phyloP scores from a whole-genome alignment of 2,888 invertebrate genomes.

The Acleris cristana region DNA sequence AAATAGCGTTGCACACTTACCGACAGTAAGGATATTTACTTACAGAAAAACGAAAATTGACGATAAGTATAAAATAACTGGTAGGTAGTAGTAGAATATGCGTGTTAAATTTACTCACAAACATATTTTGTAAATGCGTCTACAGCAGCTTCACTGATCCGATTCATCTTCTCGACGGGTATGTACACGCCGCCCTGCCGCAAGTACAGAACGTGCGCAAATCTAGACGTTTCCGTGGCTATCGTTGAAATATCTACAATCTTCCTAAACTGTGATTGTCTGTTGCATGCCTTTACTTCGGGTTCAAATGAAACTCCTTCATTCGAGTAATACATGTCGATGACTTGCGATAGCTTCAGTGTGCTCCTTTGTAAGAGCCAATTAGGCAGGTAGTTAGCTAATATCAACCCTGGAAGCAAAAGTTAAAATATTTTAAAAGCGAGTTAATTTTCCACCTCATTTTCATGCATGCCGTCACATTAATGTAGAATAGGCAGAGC shows the following conservation, averaged over 20 bases:
- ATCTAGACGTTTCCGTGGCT: constrained; percentile 67
- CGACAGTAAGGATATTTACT: too few relatives aligned
- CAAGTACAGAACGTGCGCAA: constrained; percentile 71
- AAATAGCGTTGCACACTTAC: too few relatives aligned
- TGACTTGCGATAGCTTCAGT: constrained; percentile 84
- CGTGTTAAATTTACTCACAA: constrained; percentile 62
- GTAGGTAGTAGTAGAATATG: too few relatives aligned
- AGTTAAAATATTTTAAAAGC: neutral
- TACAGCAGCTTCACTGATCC: constrained; percentile 74
- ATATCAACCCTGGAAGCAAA: constrained; percentile 78
- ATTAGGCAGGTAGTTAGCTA: constrained; percentile 75
- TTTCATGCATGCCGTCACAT: neutral
- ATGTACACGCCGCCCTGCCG: constrained; percentile 73
- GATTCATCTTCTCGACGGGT: constrained; percentile 71
- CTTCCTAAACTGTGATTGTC: constrained; percentile 72
- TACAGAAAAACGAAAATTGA: too few relatives aligned
- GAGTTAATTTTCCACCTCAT: neutral
- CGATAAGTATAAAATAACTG: too few relatives aligned
- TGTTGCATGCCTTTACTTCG: constrained; percentile 83
- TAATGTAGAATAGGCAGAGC: too few relatives aligned
- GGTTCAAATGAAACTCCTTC: constrained; percentile 84
- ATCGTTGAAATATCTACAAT: constrained; percentile 68
- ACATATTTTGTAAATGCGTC: constrained; percentile 78
- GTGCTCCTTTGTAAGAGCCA: constrained; percentile 81
- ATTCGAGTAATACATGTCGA: constrained; percentile 88